phyloP scores from a whole-genome alignment of 2,888 invertebrate genomes.

The Dorcus parallelipipedus region DNA sequence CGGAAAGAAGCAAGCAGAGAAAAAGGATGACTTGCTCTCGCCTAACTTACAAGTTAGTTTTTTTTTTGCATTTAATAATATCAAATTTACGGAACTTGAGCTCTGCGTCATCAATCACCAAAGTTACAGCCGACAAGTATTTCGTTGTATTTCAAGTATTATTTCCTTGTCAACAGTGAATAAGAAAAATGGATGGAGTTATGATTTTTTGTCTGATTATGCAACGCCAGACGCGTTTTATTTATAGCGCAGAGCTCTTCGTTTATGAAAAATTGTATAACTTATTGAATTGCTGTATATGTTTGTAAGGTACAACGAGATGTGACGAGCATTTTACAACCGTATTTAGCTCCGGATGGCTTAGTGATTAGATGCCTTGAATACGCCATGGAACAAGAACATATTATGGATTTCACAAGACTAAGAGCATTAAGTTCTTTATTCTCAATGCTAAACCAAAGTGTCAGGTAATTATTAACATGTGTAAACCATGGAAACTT shows the following conservation, averaged over 20 bases:
- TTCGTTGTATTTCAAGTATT: too few relatives aligned
- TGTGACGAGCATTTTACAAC: constrained; percentile 79
- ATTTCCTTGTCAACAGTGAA: too few relatives aligned
- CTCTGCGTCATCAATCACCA: too few relatives aligned
- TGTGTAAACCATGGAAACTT: background rate
- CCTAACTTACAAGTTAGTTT: constrained; percentile 68
- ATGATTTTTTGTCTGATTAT: too few relatives aligned
- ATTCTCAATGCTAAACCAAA: constrained; percentile 97
- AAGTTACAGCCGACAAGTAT: too few relatives aligned
- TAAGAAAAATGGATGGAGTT: too few relatives aligned
- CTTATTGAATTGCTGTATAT: background rate
- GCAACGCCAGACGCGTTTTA: too few relatives aligned
- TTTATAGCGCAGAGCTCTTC: too few relatives aligned
- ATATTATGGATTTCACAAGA: constrained; percentile 99
- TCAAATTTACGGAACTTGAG: background rate
- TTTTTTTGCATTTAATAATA: constrained; percentile 2
- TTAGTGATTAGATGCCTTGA: constrained; percentile 90
- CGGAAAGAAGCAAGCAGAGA: constrained; percentile 57
- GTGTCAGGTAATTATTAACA: constrained; percentile 61
- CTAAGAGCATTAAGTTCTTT: constrained; percentile 91
- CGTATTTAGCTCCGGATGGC: constrained; percentile 88
- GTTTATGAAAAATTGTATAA: too few relatives aligned
- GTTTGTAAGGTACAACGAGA: constrained; percentile 74
- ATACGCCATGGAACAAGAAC: constrained; percentile 88
- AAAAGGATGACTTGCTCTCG: constrained; percentile 74